Evolutionary conservation across 2,797 vertebrate genomes (phyloP).

Genomic region (Melanogrammus aeglefinus): DNA sequence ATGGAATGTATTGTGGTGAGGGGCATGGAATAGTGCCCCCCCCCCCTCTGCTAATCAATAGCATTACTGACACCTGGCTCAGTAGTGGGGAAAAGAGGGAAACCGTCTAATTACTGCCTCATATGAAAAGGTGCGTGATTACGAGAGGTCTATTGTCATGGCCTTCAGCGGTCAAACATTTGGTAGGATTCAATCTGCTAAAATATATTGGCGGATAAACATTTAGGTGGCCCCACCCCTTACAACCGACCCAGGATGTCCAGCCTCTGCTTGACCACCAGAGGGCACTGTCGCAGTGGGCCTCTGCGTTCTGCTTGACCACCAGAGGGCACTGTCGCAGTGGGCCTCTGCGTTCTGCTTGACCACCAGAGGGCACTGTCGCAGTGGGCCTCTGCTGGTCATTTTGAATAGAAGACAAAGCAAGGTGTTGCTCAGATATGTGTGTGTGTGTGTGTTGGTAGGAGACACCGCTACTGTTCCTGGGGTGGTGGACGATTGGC

Average conservation of each 20-base stretch:
- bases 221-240: neutral
- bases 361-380: neutral
- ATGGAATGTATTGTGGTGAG: neutral
- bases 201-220: neutral
- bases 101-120: neutral
- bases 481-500: neutral
- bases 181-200: neutral
- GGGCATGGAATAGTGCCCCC: neutral
- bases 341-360: neutral
- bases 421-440: neutral
- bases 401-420: neutral
- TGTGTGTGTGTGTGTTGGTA: neutral
- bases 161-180: neutral
- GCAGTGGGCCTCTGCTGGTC: neutral
- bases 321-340: neutral
- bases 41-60: neutral
- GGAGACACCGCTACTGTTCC: neutral
- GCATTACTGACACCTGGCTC: neutral
- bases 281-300: neutral
- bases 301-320: neutral
- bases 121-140: neutral
- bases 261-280: neutral
- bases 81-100: neutral
- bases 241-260: neutral
- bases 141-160: neutral